Base-by-base conservation (phyloP, 2,888 invertebrate species). In the Fabriciana adippe region DNA sequence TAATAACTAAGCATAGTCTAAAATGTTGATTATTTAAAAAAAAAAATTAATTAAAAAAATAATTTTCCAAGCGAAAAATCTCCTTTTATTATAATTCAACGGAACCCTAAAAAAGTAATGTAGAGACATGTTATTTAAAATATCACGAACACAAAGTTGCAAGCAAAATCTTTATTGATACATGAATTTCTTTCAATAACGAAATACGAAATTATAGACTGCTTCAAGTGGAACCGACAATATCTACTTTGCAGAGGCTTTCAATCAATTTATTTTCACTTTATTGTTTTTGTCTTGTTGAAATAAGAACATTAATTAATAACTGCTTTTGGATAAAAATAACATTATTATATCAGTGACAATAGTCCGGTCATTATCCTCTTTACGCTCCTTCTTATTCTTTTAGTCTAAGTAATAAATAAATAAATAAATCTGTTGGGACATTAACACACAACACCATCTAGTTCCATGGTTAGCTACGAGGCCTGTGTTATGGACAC, bases 101-200 rank as follows among this genome's bases (percentile, higher is more conserved):
- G 26, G 26, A 26, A 26, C 26, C 5, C 26, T 26, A 26, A 26
- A 26, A 26, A 26, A 26, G 0, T 13, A 51, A 16, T 51, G 13
- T 51, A 51, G 11, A 3, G 13, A 51, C 51, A 51, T 6, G 13
- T 0, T 4, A 26, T 26, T 26, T 13, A 51, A 13, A 51, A 1
- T 3, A 2, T 18, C 11, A 18, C 13, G 13, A 11, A 21, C 14
- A 57, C 21, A 31, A 21, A 47, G 21, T 47, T 45, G 21, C 47
- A 15, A 21, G 45, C 31, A 8, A 55, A 55, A 57, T 47, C 47
- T 57, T 47, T 47, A 18, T 47, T 57, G 15, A 57, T 11, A 8
- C 47, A 15, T 18, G n/a, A 57, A 21, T 57, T 57, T 57, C 21
- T 57, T 45, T 57, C 57, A 47, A 26, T 48, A 26, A 26, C 57